A percentile compares a stretch with the other conserved stretches of the same genome.
These are phyloP conservation scores for Drosophila eugracilis DNA, from an alignment of 1,140 invertebrate genomes.

Conservation along the genomic window DNA sequence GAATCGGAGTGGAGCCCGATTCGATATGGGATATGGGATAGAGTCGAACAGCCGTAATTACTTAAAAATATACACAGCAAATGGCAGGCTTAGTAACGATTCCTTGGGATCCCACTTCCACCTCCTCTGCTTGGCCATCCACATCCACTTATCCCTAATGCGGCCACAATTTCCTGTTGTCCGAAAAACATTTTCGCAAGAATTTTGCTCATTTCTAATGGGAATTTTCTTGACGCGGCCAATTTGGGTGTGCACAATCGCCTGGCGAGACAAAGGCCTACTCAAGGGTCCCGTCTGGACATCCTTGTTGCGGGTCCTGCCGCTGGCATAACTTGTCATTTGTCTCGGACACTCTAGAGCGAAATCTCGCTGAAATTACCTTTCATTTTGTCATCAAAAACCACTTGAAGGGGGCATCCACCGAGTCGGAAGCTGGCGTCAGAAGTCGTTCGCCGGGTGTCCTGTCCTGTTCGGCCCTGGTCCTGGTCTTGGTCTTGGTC, in stretches of 20 bases:
- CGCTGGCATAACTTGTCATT: conserved; percentile 73
- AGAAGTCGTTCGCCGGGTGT: conserved; percentile 16
- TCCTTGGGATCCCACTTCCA: not conserved
- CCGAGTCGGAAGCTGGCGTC: conserved; percentile 33
- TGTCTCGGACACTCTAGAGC: conserved; percentile 57
- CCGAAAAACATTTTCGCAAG: conserved; percentile 60
- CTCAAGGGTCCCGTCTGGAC: conserved; percentile 15
- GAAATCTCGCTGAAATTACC: conserved; percentile 78
- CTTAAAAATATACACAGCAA: conserved; percentile 25
- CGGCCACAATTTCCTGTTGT: conserved; percentile 70
- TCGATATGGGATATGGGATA: conserved; percentile 13
- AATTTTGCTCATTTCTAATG: conserved; percentile 56
- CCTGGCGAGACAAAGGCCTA: conserved; percentile 64
- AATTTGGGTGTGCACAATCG: conserved; percentile 48
- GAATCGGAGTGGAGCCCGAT: not conserved
- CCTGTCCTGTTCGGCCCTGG: conserved; percentile 28
- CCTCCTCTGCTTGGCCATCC: not conserved
- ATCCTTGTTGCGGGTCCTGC: conserved; percentile 8
- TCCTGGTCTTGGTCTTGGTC: too few species aligned
- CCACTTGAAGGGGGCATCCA: conserved; percentile 73
- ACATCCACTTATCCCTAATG: conserved; percentile 62
- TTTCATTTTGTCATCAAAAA: conserved; percentile 84
- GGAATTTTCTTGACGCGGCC: conserved; percentile 38
- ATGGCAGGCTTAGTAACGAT: conserved; percentile 1
- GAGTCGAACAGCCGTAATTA: conserved; percentile 34